Base-by-base conservation (phyloP, 2,113 vertebrate species). In the Oostethus manadensis region DNA sequence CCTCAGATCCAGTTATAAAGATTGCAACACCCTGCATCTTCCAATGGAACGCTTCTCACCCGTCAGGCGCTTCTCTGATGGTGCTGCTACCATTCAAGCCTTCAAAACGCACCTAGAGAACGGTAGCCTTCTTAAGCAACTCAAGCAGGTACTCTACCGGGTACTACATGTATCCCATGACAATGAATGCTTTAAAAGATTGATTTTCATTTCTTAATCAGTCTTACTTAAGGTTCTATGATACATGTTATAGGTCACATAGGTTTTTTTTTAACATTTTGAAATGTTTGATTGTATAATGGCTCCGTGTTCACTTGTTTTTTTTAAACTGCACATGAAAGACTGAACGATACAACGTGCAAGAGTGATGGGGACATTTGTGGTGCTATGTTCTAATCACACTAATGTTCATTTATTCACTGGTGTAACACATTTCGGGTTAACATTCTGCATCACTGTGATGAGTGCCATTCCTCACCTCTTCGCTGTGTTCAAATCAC, bases 41-140 rank as follows among this genome's bases (percentile, higher is more conserved):
- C 97, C 97, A 60, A 96, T 96, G 62, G 97, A 99, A 82, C 94
- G 97, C 62, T 99, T 99, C 89, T 99, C 97, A 62, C 97, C 97
- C 0, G 97, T 99, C 29, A 92, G 97, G 50, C 93, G 97, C 33
- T 99, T 99, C 87, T 99, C 97, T 0, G 97, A 99, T 0, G 97
- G 97, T 29, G 95, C 97, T 9, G 90, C 96, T 70, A 94, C 94
- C 80, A 97, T 99, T 83, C 97, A 97, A 87, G 97, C 97, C 54
- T 98, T 98, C 89, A 99, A 98, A 89, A 93, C 93, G 76, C 97
- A 99, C 76, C 90, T 98, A 80, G 97, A 99, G 89, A 95, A 93
- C 88, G 96, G 89, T 90, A 97, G 93, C 76, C 94, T 96, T 89
- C 97, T 98, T 86, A 94, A 92, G 59, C 95, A 98, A 86, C 90